Evolutionary conservation across 2,888 invertebrate species (phyloP).

Genomic region (Sepiola atlantica): DNA sequence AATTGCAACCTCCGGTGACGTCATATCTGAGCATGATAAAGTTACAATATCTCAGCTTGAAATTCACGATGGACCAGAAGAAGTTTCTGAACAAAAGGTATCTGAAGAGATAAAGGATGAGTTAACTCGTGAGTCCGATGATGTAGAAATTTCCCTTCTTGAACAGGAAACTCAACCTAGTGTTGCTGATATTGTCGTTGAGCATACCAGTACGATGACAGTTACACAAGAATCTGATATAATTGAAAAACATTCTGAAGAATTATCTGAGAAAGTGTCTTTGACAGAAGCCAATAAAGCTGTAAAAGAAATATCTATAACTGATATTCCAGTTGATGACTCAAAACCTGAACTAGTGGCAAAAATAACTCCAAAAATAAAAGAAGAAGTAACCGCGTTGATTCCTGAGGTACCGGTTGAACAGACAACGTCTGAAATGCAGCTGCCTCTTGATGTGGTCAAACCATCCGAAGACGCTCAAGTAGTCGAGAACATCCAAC

Average conservation of each 20-base stretch:
- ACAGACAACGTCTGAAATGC: slow-evolving; percentile 1
- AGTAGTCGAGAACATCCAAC: slow-evolving; percentile 33
- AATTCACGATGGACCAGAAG: slow-evolving; percentile 50
- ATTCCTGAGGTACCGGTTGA: neutral
- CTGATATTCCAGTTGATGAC: neutral
- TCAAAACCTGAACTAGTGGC: neutral
- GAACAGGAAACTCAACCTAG: slow-evolving; percentile 8
- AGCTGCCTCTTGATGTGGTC: neutral
- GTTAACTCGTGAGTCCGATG: slow-evolving; percentile 47
- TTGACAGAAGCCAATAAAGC: neutral
- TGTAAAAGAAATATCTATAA: neutral
- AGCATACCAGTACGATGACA: neutral
- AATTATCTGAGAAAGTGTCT: neutral
- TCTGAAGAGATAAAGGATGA: slow-evolving; percentile 48
- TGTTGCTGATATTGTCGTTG: neutral
- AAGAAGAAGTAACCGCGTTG: neutral
- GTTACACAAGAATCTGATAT: slow-evolving; percentile 33
- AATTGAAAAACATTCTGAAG: slow-evolving; percentile 35
- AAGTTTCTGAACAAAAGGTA: slow-evolving; percentile 54
- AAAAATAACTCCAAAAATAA: neutral
- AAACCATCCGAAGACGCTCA: neutral
- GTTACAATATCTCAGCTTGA: slow-evolving; percentile 48
- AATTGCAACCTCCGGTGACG: slow-evolving; percentile 51
- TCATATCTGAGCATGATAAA: slow-evolving; percentile 39
- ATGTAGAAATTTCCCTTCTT: slow-evolving; percentile 46